Base-by-base conservation (phyloP, 2,113 vertebrate genomes). In the Colossoma macropomum region DNA sequence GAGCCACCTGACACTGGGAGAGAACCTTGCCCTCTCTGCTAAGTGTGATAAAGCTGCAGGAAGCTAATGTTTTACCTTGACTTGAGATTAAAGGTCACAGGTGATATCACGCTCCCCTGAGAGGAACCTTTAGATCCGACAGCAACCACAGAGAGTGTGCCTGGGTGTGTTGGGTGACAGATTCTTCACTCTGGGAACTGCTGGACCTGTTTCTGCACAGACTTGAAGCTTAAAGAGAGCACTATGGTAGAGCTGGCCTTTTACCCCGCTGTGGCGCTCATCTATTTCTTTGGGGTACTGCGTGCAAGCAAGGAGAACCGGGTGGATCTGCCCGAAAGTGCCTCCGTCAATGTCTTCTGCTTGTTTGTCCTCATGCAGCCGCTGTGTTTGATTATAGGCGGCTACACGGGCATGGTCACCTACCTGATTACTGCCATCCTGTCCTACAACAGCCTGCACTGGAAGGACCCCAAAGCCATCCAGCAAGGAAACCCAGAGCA, bases 331-430 rank as follows among this genome's bases (percentile, higher is more conserved):
- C 89, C 93, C 1, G 86, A 94, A 11, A 90, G 91, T 0, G 95
- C 95, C 0, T 95, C 94, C 0, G 28, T 94, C 62, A 96, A 95
- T 5, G 95, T 96, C 6, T 95, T 95, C 90, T 94, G 91, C 25
- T 88, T 96, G 81, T 96, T 96, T 7, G 93, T 95, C 48, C 25
- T 95, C 65, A 92, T 84, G 5, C 95, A 96, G 92, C 95, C 95
- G 0, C 78, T 95, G 54, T 95, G 95, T 85, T 89, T 95, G 59
- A 70, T 93, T 0, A 52, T 96, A 0, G 93, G 94, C 0, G 84
- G 88, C n/a, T 94, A 94, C 88, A 90, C 91, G 0, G 94, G 95
- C 72, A 94, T 95, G 92, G 87, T 89, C 13, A 90, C 90, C 0
- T 96, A 93, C 86, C 88, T 93, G 60, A 63, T 94, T 59, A 93